Evolutionary conservation across 2,113 vertebrate genomes (phyloP), one percentile per base, ranked within the genome.

Genomic region (Porphyrio hochstetteri): DNA sequence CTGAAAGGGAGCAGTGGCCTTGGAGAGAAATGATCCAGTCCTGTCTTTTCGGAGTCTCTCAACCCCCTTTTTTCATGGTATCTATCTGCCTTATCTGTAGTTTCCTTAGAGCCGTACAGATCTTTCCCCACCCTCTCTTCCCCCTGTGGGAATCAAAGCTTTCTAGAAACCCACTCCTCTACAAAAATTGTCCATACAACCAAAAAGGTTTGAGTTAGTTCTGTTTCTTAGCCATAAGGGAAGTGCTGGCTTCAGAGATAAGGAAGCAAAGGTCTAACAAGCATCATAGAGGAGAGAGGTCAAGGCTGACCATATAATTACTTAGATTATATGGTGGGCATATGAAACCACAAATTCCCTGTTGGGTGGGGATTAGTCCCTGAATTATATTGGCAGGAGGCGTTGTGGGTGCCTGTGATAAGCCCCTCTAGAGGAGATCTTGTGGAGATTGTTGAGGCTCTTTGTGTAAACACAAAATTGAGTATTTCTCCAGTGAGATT

Each of bases 61-160:
- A 63, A 31, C 9, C 1, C 3, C 4, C 2, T 50, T 79, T 86
- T 53, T 53, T 69, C 57, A 71, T 46, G 9, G 29, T 64, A 10
- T 38, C 11, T 69, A 2, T 42, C 72, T 3, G 9, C 11, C 35
- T 8, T 53, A n/a, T 20, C 24, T 55, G 46, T 55, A 53, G 46
- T 79, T 91, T 90, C 11, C 60, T 75, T 67, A 33, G 8, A 79
- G 36, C 14, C 9, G n/a, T 79, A 60, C 11, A 56, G 33, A 75
- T 36, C 46, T 75, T 75, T 12, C 16, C 8, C 7, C 31, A 28
- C 19, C 9, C 6, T 86, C 13, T 67, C n/a, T n/a, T 64, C 68
- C 3, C 7, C 4, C 5, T 0, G 0, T 56, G 29, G 33, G 23
- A 71, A 87, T 0, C n/a, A 82, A n/a, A n/a, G 31, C 11, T 82